phyloP scores from a whole-genome alignment of 2,888 invertebrate genomes.

The Drosophila formosana region DNA sequence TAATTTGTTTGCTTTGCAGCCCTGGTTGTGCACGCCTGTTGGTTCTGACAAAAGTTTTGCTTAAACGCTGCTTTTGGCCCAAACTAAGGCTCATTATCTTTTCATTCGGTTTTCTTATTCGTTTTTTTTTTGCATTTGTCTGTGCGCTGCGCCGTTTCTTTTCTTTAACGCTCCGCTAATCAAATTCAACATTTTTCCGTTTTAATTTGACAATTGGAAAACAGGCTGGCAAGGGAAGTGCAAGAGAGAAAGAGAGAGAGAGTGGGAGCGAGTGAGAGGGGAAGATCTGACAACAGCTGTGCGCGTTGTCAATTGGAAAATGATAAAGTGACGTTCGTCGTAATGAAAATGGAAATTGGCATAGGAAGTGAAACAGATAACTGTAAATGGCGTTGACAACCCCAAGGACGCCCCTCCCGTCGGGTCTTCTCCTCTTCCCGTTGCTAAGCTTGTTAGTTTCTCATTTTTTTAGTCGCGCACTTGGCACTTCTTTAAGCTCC shows the following conservation, averaged over 20 bases:
- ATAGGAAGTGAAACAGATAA: constrained; percentile 60
- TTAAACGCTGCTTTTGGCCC: constrained; percentile 61
- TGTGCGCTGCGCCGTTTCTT: constrained; percentile 51
- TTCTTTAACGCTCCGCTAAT: constrained; percentile 80
- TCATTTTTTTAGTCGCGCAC: constrained; percentile 10
- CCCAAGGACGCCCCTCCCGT: constrained; percentile 11
- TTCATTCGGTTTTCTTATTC: constrained; percentile 41
- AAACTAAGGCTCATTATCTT: constrained; percentile 74
- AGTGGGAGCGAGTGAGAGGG: background rate
- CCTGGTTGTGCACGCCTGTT: constrained; percentile 54
- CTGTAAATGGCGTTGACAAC: constrained; percentile 51
- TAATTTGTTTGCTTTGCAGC: constrained; percentile 12
- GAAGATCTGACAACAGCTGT: constrained; percentile 65
- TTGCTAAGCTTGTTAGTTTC: constrained; percentile 54
- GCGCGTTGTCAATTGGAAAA: constrained; percentile 78
- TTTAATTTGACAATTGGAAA: constrained; percentile 79
- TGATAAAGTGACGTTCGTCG: constrained; percentile 66
- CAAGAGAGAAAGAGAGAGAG: background rate
- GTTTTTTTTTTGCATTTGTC: constrained; percentile 33
- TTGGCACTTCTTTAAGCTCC: background rate
- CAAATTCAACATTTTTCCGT: constrained; percentile 80
- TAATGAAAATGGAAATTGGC: constrained; percentile 71
- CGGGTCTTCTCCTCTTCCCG: too few relatives aligned
- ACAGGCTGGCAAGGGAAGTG: constrained; percentile 40
- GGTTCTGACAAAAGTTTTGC: constrained; percentile 63